Base-by-base conservation (phyloP, 2,113 vertebrate genomes). In the Cromileptes altivelis region DNA sequence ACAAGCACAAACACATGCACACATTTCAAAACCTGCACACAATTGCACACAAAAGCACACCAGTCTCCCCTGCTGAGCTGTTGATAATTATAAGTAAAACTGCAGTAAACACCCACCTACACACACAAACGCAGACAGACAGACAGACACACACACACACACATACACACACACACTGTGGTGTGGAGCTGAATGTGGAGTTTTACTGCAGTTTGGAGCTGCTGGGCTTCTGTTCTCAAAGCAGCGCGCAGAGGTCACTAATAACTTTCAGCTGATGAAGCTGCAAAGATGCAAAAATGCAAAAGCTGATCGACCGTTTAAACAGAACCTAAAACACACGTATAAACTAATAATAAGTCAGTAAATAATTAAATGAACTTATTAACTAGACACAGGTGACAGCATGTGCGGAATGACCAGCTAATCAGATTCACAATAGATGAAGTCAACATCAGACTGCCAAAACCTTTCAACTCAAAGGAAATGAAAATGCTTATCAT, bases 81-180 rank as follows among this genome's bases (percentile, higher is more conserved):
- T 70, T 81, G 86, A 90, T 89, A 92, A 92, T 84, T 92, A 91
- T 83, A 85, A 86, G 71, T 86, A 83, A 84, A 89, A 85, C 85
- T 85, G 85, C 83, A 84, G 73, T 85, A 83, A 90, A 88, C 87
- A 85, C 58, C 64, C 64, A 87, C 82, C 10, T 42, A 85, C 77
- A 73, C 70, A n/a, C 63, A n/a, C 53, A 50, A n/a, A 63, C 27
- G 3, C 67, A 60, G 47, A 55, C 64, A 69, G 62, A 53, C 58
- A 70, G 64, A 75, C 60, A 14, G 53, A 62, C 53, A 30, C 30
- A 64, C 19, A 21, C 19, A 40, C 33, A 40, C 21, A 12, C 52
- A 56, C 60, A 47, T n/a, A 27, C 30, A 64, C 18, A 37, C 30
- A 30, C 30, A 30, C 30, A 30, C 30, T 4, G 30, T 30, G 30